Conservation (phyloP, 2,888 invertebrate genomes). For the Aleiodes leptofemur region DNA sequence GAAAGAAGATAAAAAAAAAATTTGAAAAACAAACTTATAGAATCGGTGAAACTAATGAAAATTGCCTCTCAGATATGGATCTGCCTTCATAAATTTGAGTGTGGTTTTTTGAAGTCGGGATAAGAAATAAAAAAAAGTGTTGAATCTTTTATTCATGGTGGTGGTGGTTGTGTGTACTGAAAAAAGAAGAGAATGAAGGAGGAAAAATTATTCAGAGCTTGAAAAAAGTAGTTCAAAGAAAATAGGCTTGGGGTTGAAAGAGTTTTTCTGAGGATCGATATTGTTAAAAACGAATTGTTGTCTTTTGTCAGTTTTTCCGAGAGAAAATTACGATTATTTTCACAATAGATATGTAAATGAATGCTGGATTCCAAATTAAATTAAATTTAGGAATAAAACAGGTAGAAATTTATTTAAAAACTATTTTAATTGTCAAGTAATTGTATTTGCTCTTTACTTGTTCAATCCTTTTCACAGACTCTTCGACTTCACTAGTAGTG, state of each 20-base stretch:
- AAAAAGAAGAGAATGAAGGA: background rate
- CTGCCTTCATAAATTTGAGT: constrained; percentile 18
- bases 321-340: no score
- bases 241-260: constrained; percentile 6
- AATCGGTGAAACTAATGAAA: constrained; percentile 16
- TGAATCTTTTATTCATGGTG: constrained; percentile 29
- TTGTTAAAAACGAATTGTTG: background rate
- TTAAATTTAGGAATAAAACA: no score
- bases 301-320: no score
- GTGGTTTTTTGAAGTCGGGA: constrained; percentile 20
- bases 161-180: constrained; percentile 4
- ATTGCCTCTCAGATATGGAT: constrained; percentile 19
- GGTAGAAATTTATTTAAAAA: no score
- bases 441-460: no score
- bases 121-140: background rate
- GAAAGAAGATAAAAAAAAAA: background rate
- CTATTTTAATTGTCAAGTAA: no score
- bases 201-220: background rate
- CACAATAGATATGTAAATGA: no score
- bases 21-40: constrained; percentile 25
- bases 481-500: no score
- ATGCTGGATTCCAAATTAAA: no score
- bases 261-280: background rate
- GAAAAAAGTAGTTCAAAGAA: constrained; percentile 19
- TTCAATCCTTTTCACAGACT: no score